Evolutionary conservation across 1,140 invertebrate species (phyloP), one percentile per base, ranked within the genome.

Genomic region (Euura saliciscinereae): DNA sequence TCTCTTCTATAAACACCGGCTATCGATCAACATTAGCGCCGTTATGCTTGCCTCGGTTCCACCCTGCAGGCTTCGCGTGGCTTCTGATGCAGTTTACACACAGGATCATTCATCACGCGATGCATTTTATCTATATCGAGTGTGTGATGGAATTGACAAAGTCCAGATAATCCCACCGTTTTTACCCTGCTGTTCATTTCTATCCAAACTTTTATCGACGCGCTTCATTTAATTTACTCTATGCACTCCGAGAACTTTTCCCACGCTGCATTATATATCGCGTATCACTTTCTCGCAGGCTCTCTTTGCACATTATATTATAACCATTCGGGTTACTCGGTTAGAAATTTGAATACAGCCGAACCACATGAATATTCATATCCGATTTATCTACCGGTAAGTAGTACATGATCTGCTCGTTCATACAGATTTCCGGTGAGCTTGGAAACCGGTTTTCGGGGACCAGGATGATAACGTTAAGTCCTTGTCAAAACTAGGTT

Each of bases 401-500:
- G 4, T 59, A 59, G 51, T 59, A 59, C 51, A 59, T n/a, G 5
- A 11, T n/a, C 51, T 59, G 5, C 46, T 51, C 46, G 46, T 59
- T 6, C 10, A 59, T 59, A 59, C 51, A 8, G 2, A 59, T 59
- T 59, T 59, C 51, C 51, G 51, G 51, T 59, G 5, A 59, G 2
- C 8, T 59, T 59, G 51, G 51, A 59, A 59, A 59, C 51, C 51
- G 51, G 51, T 59, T 59, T 59, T 59, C 3, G 51, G 51, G 51
- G 51, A 11, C 10, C 51, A 59, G 51, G 51, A 59, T n/a, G 13
- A 59, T 59, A 59, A 59, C 51, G 6, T n/a, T 2, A 59, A 8
- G 51, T 59, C 51, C 51, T 59, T 59, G 51, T 59, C 10, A 59
- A n/a, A 59, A 59, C 51, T 59, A n/a, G 51, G 51, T 59, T 59